Evolutionary conservation across 2,888 invertebrate species (phyloP).

Genomic region (Pterobdella sp.): DNA sequence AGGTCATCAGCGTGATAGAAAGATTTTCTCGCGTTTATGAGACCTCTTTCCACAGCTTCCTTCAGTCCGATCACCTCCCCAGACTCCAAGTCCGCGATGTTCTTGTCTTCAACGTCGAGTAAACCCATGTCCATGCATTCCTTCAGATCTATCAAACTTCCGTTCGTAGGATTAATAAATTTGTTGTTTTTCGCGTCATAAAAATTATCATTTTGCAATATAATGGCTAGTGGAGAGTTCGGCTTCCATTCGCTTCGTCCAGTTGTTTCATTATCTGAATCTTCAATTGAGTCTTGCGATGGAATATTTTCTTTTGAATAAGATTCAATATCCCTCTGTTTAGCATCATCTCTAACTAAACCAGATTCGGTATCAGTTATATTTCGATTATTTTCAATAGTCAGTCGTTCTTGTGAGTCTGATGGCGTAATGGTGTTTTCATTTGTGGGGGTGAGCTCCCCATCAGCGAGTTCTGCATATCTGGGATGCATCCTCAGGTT

Average conservation of each 20-base stretch:
- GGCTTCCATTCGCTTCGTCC: neutral
- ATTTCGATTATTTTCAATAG: neutral
- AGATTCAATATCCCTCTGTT: neutral
- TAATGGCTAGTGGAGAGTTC: constrained; percentile 22
- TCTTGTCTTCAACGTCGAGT: constrained; percentile 52
- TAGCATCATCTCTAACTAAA: neutral
- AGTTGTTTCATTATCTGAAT: neutral
- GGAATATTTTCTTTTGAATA: neutral
- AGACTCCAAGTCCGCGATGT: constrained; percentile 61
- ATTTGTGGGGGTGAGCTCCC: neutral
- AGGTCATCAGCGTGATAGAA: constrained; percentile 65
- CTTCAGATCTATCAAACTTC: constrained; percentile 64
- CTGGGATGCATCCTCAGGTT: neutral
- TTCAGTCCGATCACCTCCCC: constrained; percentile 75
- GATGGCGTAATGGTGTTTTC: neutral
- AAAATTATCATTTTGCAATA: constrained; percentile 21
- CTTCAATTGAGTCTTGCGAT: neutral
- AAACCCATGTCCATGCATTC: constrained; percentile 74
- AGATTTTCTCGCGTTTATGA: constrained; percentile 67
- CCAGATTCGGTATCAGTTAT: neutral
- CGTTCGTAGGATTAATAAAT: constrained; percentile 53
- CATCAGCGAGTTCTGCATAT: neutral
- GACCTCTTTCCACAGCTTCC: constrained; percentile 80
- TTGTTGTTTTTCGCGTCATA: constrained; percentile 43
- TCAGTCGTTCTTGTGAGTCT: neutral